Evolutionary conservation across 53 echinoderm and acorn worm species (phyloP).

Genomic region (Temnopleurus reevesii): DNA sequence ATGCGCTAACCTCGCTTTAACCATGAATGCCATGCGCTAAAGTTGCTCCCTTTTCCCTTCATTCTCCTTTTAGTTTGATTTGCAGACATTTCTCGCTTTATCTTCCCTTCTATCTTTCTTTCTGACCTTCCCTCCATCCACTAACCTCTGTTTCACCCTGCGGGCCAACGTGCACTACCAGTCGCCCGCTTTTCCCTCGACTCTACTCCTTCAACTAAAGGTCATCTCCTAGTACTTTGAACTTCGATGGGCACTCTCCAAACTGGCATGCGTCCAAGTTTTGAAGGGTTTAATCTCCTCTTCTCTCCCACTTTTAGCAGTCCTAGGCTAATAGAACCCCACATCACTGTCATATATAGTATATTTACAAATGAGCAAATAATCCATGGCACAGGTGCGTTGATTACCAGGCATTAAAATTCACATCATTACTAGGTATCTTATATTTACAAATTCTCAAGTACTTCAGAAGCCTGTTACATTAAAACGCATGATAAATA

Average conservation of each 20-base stretch:
- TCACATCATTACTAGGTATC: too few species aligned
- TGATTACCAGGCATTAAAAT: too few species aligned
- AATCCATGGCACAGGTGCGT: too few species aligned
- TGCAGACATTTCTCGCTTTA: background rate
- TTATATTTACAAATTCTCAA: too few species aligned
- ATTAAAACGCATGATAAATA: too few species aligned
- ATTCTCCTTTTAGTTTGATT: background rate
- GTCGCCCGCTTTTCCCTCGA: background rate
- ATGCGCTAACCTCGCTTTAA: background rate
- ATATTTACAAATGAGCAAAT: constrained; percentile 9
- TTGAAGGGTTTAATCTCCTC: background rate
- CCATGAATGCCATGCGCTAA: background rate
- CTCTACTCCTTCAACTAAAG: background rate
- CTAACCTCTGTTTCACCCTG: too few species aligned
- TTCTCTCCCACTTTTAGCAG: background rate
- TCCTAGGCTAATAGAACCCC: background rate
- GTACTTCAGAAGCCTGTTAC: too few species aligned
- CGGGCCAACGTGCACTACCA: background rate
- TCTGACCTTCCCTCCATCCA: background rate
- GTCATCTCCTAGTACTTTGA: constrained; percentile 8
- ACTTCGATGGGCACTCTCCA: background rate
- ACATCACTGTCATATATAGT: constrained; percentile 11
- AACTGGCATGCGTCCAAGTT: constrained; percentile 11
- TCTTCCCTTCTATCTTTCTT: background rate
- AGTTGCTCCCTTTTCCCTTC: background rate